Evolutionary conservation across 1,140 invertebrate species (phyloP).

Genomic region (Drosophila paulistorum): DNA sequence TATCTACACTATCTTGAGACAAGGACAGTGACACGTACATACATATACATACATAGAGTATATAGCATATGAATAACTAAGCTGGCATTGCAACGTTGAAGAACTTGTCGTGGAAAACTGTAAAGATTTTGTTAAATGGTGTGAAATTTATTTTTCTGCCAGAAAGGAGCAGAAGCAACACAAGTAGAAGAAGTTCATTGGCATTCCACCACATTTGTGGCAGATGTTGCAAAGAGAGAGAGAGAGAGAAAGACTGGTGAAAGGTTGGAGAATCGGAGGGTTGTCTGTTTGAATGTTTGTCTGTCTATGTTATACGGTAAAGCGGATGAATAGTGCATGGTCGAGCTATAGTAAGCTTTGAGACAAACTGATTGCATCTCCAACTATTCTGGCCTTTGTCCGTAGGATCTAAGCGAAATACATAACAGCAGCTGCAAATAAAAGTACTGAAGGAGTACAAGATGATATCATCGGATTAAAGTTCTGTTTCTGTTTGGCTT

Average conservation of each 20-base stretch:
- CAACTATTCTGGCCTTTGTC: constrained; percentile 24
- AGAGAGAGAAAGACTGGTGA: too few species aligned
- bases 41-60: too few species aligned
- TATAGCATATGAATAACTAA: constrained; percentile 29
- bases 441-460: constrained; percentile 20
- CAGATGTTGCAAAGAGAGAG: constrained; percentile 49
- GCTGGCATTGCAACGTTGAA: constrained; percentile 9
- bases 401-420: too few species aligned
- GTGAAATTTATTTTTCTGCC: constrained; percentile 69
- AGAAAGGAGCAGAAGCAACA: constrained; percentile 42
- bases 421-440: constrained; percentile 18
- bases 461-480: constrained; percentile 52
- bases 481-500: neutral
- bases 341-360: constrained; percentile 40
- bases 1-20: constrained; percentile 15
- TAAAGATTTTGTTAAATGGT: constrained; percentile 70
- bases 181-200: constrained; percentile 58
- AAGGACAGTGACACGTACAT: constrained; percentile 13
- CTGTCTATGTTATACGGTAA: constrained; percentile 2
- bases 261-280: constrained; percentile 20
- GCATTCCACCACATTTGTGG: constrained; percentile 56
- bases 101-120: constrained; percentile 16
- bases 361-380: constrained; percentile 47
- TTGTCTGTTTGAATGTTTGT: neutral
- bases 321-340: constrained; percentile 35